Conservation (phyloP, 1,140 invertebrate species). For the Bombus superbus region DNA sequence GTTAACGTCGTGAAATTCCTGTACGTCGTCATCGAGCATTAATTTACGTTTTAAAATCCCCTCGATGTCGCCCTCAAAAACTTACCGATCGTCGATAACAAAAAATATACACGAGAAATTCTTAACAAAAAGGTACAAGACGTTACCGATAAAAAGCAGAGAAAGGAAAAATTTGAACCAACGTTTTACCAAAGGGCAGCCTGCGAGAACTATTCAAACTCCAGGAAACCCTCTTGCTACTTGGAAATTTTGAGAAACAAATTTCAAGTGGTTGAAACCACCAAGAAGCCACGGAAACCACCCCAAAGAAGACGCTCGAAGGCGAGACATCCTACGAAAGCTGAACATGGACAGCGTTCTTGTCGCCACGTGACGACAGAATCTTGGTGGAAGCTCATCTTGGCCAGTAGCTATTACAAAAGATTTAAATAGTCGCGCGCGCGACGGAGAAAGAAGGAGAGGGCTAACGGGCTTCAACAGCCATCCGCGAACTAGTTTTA, state of each 20-base stretch:
- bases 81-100: too few relatives aligned
- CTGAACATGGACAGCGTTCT: neutral
- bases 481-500: conserved; percentile 70
- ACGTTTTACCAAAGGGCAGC: neutral
- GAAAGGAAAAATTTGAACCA: too few relatives aligned
- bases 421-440: conserved; percentile 76
- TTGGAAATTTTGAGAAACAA: neutral
- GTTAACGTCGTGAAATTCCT: too few relatives aligned
- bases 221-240: neutral
- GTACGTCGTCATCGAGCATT: too few relatives aligned
- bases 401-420: conserved; percentile 64
- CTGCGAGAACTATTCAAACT: neutral
- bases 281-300: neutral
- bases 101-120: too few relatives aligned
- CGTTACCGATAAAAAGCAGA: too few relatives aligned
- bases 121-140: too few relatives aligned
- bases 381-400: conserved; percentile 21
- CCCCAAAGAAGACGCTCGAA: neutral
- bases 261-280: neutral
- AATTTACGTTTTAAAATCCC: too few relatives aligned
- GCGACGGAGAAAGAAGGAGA: conserved; percentile 57
- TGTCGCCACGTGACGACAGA: conserved; percentile 39
- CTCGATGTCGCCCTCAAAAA: too few relatives aligned
- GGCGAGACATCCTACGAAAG: neutral
- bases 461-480: conserved; percentile 69